Evolutionary conservation across 2,113 vertebrate genomes (phyloP), one percentile per base, ranked within the genome.

Genomic region (Cyphomyrus discorhynchus): DNA sequence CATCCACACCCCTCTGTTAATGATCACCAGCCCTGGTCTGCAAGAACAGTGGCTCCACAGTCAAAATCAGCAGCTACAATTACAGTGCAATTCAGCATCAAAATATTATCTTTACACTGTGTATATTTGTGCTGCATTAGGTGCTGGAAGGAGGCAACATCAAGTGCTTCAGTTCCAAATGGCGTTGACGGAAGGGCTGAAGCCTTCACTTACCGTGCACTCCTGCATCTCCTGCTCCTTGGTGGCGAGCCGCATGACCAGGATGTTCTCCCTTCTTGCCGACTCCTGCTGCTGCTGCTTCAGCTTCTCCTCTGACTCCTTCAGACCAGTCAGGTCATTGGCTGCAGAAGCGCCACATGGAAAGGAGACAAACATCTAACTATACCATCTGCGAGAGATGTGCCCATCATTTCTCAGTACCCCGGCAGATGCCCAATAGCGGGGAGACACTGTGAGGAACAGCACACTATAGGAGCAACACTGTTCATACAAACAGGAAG

Each of bases 161-260:
- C 24, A 62, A 62, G 56, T n/a, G 62, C n/a, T 70, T 70, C n/a
- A 13, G n/a, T 27, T 31, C 62, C 62, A 70, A 70, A 70, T 11
- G n/a, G 9, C 62, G 3, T 66, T 10, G 62, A 27, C 1, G 1
- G 62, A 70, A 4, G 62, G 9, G n/a, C 62, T 66, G 62, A 66
- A 70, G 62, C 62, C 62, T 10, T 70, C 62, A 98, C 98, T 95
- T 95, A 99, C 98, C 93, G 98, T 99, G 96, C 98, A 99, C 95
- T 99, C 98, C 92, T 99, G 98, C 98, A 99, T 99, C 93, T 99
- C 98, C 94, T 99, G 98, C 86, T 99, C 98, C 95, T 99, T 99
- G 90, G 98, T 99, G 94, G 98, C 98, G 91, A 99, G 96, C 88
- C 98, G 95, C 98, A 99, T 99, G 90, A 99, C 98, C 93, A 99